Evolutionary conservation across 2,888 invertebrate genomes (phyloP), one percentile per base, ranked within the genome.

Genomic region (Dastarcus helophoroides): DNA sequence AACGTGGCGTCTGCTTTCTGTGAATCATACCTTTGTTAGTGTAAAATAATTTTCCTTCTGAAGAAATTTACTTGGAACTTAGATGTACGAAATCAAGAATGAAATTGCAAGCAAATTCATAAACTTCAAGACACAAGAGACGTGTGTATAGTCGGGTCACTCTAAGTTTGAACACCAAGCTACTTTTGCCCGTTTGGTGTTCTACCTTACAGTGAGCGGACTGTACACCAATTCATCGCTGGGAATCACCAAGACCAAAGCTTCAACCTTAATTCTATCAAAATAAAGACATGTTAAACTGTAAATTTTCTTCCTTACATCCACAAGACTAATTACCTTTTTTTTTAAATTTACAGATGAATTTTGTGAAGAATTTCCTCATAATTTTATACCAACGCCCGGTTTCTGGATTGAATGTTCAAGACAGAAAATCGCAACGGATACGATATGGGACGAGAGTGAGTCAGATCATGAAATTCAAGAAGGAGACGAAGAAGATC

Each of bases 361-460:
- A 63, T 85, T 89, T 61, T 91, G 91, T 62, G 83, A 85, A 55
- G 88, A 89, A 58, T 90, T 81, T 62, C 90, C 90, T 0, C 91
- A 91, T 65, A 88, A 78, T 60, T 71, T 91, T 55, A 80, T 85
- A 50, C 84, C 88, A 2, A 89, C 88, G 0, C 88, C 90, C 0
- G 91, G 90, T 32, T 91, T 91, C 65, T 91, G 91, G 91, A 82
- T 91, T 58, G 91, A 91, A 62, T 91, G 91, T 59, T 89, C 89
- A n/a, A 71, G 89, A 3, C 88, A 86, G 64, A 88, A 88, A 63
- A 84, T 85, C 48, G 70, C 79, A 32, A 61, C 80, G 6, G 81
- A 81, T 47, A 80, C 83, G 29, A 80, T 86, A 44, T 88, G 86
- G 85, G 88, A 88, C 53, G 85, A 86, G 55, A 81, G 80, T 24